Conservation (phyloP, 2,797 vertebrate species). For the Garrulus glandarius region DNA sequence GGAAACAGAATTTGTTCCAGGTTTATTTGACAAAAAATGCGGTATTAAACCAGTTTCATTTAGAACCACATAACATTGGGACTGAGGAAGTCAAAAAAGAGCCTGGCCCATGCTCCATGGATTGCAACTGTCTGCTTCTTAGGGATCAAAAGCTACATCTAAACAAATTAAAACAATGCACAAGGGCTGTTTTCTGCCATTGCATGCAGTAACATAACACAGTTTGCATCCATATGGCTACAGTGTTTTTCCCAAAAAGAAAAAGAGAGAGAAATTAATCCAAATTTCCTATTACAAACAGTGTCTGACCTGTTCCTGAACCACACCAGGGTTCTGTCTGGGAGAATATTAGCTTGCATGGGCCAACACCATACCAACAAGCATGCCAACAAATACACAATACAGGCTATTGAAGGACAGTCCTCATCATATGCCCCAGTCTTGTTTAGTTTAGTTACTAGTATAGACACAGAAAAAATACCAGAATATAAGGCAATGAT, state of each 20-base stretch:
- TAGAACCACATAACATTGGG: not conserved
- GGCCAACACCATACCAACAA: not conserved
- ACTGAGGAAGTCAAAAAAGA: not conserved
- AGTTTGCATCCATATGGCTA: not conserved
- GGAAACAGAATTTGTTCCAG: not conserved
- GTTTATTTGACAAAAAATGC: not conserved
- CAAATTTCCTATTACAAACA: not conserved
- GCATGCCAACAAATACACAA: not conserved
- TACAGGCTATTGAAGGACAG: not conserved
- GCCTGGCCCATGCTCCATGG: not conserved
- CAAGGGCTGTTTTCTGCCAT: not conserved
- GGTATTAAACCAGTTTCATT: not conserved
- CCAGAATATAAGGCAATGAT: not conserved
- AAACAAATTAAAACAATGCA: not conserved
- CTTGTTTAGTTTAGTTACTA: not conserved
- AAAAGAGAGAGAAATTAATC: not conserved
- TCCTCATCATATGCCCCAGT: not conserved
- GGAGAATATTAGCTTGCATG: not conserved
- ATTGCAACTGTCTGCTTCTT: not conserved
- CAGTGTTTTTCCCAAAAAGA: not conserved
- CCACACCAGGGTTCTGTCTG: not conserved
- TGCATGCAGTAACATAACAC: not conserved
- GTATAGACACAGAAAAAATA: not conserved
- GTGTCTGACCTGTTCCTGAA: constrained; percentile 15
- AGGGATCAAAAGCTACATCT: not conserved